Conservation (phyloP, 2,797 vertebrate genomes). For the Phalanger gymnotis region DNA sequence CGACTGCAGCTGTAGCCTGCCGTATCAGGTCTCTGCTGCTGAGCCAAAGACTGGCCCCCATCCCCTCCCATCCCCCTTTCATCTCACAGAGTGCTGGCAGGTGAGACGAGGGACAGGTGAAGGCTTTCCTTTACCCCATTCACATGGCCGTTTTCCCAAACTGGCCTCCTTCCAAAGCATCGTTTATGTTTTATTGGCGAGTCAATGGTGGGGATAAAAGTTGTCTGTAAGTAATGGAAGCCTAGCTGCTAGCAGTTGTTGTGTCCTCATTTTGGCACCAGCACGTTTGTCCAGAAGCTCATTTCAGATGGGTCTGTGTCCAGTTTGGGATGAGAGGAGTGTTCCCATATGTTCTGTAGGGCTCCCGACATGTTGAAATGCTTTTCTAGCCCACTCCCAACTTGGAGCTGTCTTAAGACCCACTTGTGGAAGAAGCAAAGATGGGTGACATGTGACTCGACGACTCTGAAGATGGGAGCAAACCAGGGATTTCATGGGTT, state of each 20-base stretch:
- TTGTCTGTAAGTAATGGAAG: slow-evolving; percentile 58
- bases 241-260: slow-evolving; percentile 30
- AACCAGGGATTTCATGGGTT: slow-evolving; percentile 71
- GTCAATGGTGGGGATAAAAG: slow-evolving; percentile 42
- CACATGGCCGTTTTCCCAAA: slow-evolving; percentile 36
- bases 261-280: slow-evolving; percentile 16
- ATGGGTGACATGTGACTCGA: slow-evolving; percentile 67
- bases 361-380: neutral
- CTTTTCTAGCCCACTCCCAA: slow-evolving; percentile 42
- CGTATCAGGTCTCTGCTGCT: no score
- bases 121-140: slow-evolving; percentile 44
- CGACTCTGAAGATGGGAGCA: slow-evolving; percentile 79
- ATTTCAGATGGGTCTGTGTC: slow-evolving; percentile 22
- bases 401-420: slow-evolving; percentile 55
- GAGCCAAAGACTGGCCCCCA: neutral
- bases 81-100: slow-evolving; percentile 26
- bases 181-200: slow-evolving; percentile 60
- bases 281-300: slow-evolving; percentile 27
- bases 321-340: slow-evolving; percentile 1
- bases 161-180: slow-evolving; percentile 50
- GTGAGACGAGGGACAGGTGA: slow-evolving; percentile 32
- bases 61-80: slow-evolving; percentile 31
- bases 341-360: neutral
- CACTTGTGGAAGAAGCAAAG: neutral
- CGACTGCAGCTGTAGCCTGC: neutral